These are phyloP conservation scores for Podocnemis expansa DNA, from an alignment of 2,113 vertebrate species.

Conservation along the genomic window DNA sequence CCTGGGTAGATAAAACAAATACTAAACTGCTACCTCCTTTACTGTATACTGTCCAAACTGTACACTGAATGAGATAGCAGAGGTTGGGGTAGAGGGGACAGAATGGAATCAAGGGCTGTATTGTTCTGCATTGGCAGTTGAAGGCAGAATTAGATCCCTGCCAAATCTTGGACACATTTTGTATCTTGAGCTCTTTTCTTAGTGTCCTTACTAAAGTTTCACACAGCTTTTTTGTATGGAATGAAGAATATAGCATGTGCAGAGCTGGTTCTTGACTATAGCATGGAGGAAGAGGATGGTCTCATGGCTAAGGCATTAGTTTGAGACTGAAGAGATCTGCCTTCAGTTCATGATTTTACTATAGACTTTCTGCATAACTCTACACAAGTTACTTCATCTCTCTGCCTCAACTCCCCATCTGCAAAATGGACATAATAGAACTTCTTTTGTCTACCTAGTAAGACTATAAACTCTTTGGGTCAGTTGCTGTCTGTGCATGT, in stretches of 20 bases:
- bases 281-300: background rate
- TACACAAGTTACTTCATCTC: background rate
- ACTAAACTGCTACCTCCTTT: background rate
- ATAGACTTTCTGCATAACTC: accelerated
- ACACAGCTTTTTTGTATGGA: background rate
- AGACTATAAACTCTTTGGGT: background rate
- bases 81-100: background rate
- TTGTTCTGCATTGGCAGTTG: accelerated
- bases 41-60: background rate
- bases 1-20: background rate
- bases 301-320: background rate
- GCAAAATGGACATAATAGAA: background rate
- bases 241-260: background rate
- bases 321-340: background rate
- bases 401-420: background rate
- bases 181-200: background rate
- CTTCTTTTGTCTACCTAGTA: background rate
- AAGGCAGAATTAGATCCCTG: background rate
- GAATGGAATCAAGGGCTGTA: background rate
- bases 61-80: background rate
- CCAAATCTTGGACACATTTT: background rate
- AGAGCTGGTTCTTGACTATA: background rate
- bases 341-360: accelerated
- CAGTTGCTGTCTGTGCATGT: no score
- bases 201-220: background rate